Percentiles rank a stretch among this genome's conserved stretches.
phyloP scores from a whole-genome alignment of 2,113 vertebrate species.

The Recurvirostra avosetta region DNA sequence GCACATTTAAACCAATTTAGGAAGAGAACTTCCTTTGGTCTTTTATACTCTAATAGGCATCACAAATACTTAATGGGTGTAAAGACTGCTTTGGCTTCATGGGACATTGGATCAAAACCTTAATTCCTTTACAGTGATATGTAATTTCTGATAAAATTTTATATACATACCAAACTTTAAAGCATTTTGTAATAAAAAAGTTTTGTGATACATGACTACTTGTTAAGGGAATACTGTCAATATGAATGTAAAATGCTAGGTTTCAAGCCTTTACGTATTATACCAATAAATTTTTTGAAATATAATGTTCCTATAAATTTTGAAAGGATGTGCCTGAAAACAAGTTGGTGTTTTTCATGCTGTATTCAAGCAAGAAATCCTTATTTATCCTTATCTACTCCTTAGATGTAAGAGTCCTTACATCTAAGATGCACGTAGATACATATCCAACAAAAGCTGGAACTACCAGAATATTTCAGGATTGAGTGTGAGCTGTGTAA shows the following conservation, averaged over 20 bases:
- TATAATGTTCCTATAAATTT: neutral
- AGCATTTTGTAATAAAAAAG: neutral
- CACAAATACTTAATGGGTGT: neutral
- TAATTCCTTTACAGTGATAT: neutral
- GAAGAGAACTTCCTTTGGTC: neutral
- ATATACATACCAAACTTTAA: neutral
- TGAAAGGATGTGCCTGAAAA: neutral
- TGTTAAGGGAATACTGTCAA: neutral
- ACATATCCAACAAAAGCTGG: neutral
- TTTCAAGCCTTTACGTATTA: neutral
- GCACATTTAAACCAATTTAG: neutral
- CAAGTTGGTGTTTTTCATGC: neutral
- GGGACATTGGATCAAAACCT: neutral
- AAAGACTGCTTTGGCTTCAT: neutral
- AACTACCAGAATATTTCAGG: neutral
- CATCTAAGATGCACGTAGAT: neutral
- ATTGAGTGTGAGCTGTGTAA: neutral
- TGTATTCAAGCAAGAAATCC: neutral
- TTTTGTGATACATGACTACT: neutral
- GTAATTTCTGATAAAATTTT: neutral
- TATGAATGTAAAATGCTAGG: neutral
- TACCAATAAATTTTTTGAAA: fast-evolving
- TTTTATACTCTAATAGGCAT: neutral
- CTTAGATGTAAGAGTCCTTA: too few relatives aligned
- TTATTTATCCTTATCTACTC: too few relatives aligned